phyloP scores from a whole-genome alignment of 2,888 invertebrate genomes.

The Rhogogaster chlorosoma region DNA sequence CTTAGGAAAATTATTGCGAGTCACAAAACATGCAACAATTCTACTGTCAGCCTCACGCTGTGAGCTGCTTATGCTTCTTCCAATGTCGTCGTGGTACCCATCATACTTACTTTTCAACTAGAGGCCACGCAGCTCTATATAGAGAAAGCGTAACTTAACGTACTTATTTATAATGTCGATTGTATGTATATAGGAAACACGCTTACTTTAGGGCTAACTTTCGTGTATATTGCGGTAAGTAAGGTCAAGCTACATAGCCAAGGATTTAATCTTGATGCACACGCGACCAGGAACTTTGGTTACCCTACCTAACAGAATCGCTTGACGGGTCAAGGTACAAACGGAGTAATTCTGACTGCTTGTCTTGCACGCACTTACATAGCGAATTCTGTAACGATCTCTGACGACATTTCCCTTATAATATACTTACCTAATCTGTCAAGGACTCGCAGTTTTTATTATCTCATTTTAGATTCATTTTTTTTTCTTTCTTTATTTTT shows the following conservation, averaged over 20 bases:
- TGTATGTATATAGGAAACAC: slow-evolving; percentile 18
- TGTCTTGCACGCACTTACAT: slow-evolving; percentile 44
- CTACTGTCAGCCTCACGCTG: neutral
- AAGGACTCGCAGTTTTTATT: slow-evolving; percentile 4
- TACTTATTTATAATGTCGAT: slow-evolving; percentile 35
- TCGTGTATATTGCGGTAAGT: slow-evolving; percentile 60
- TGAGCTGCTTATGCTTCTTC: neutral
- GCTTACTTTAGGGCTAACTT: slow-evolving; percentile 45
- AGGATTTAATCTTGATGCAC: slow-evolving; percentile 74
- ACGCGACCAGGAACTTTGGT: slow-evolving; percentile 68
- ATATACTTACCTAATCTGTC: slow-evolving; percentile 1
- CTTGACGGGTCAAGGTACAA: slow-evolving; percentile 72
- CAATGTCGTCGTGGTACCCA: neutral
- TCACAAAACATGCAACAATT: slow-evolving; percentile 45
- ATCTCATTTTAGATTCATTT: neutral
- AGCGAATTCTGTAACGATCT: neutral
- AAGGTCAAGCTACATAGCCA: slow-evolving; percentile 70
- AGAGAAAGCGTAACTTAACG: neutral
- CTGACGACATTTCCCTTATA: neutral
- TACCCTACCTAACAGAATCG: slow-evolving; percentile 63
- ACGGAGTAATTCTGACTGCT: slow-evolving; percentile 57
- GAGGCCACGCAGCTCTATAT: slow-evolving; percentile 9
- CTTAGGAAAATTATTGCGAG: slow-evolving; percentile 26
- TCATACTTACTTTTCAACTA: neutral
- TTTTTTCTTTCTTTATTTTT: neutral